Percentiles rank a stretch among this genome's conserved stretches.
phyloP scores from a whole-genome alignment of 2,888 invertebrate species.

The Drosophila austrosaltans region DNA sequence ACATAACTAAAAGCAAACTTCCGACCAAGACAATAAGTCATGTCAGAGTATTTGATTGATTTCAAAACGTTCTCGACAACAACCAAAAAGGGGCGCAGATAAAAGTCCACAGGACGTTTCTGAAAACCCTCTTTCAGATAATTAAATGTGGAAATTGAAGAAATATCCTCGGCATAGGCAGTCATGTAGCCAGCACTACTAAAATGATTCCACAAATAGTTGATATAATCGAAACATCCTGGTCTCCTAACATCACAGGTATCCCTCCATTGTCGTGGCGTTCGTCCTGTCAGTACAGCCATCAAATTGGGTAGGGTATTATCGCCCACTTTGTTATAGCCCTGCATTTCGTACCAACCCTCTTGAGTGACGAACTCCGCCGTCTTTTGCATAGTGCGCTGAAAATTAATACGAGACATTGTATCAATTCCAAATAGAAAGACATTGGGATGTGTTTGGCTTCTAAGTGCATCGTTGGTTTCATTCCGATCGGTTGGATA shows the following conservation, averaged over 20 bases:
- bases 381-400: conserved; percentile 88
- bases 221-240: conserved; percentile 85
- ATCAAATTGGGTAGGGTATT: conserved; percentile 94
- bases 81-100: conserved; percentile 88
- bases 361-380: conserved; percentile 86
- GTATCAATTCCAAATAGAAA: conserved; percentile 92
- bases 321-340: conserved; percentile 90
- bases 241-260: conserved; percentile 10
- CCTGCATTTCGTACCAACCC: conserved; percentile 87
- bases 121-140: conserved; percentile 23
- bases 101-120: conserved; percentile 88
- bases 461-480: not conserved
- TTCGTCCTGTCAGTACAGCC: conserved; percentile 89
- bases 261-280: not conserved
- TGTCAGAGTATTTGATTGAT: not conserved
- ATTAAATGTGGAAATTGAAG: conserved; percentile 18
- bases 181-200: conserved; percentile 88
- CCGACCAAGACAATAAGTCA: conserved; percentile 85
- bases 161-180: conserved; percentile 89
- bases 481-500: not conserved
- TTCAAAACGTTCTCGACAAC: conserved; percentile 85
- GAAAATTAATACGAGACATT: conserved; percentile 84
- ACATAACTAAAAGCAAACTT: conserved; percentile 86
- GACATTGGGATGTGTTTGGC: conserved; percentile 85
- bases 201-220: conserved; percentile 90